Evolutionary conservation across 2,797 vertebrate species (phyloP).

Genomic region (Paratrypauchen microcephalus): DNA sequence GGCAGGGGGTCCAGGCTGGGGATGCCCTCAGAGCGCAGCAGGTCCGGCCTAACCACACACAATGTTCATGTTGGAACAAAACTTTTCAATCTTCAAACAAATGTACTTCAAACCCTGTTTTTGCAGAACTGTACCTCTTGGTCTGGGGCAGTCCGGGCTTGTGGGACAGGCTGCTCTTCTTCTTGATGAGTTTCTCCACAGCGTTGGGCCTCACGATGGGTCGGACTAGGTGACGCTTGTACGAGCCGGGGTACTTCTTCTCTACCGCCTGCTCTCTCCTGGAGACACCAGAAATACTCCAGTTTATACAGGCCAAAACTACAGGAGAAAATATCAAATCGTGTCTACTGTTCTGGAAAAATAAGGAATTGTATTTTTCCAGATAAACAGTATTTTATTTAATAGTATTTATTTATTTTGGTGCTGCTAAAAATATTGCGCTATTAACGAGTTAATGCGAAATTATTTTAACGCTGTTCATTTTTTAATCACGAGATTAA

Average conservation of each 20-base stretch:
- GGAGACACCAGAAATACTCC: conserved; percentile 16
- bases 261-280: conserved; percentile 97
- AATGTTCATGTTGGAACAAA: neutral
- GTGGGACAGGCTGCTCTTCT: conserved; percentile 86
- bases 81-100: too few relatives aligned
- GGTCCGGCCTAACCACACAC: conserved; percentile 82
- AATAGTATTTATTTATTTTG: too few relatives aligned
- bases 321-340: neutral
- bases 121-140: conserved; percentile 73
- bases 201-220: conserved; percentile 93
- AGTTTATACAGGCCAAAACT: conserved; percentile 4
- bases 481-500: too few relatives aligned
- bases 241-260: conserved; percentile 95
- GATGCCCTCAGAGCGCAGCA: conserved; percentile 92
- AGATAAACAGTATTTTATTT: too few relatives aligned
- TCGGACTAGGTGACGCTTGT: conserved; percentile 92
- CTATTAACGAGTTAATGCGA: too few relatives aligned
- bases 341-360: neutral
- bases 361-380: too few relatives aligned
- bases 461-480: too few relatives aligned
- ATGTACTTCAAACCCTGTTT: neutral
- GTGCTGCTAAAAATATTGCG: too few relatives aligned
- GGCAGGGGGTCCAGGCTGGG: conserved; percentile 84
- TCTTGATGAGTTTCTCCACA: conserved; percentile 96
- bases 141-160: conserved; percentile 84